Evolutionary conservation across 1,140 invertebrate species (phyloP), one percentile per base, ranked within the genome.

Genomic region (Scaptodrosophila lebanonensis): DNA sequence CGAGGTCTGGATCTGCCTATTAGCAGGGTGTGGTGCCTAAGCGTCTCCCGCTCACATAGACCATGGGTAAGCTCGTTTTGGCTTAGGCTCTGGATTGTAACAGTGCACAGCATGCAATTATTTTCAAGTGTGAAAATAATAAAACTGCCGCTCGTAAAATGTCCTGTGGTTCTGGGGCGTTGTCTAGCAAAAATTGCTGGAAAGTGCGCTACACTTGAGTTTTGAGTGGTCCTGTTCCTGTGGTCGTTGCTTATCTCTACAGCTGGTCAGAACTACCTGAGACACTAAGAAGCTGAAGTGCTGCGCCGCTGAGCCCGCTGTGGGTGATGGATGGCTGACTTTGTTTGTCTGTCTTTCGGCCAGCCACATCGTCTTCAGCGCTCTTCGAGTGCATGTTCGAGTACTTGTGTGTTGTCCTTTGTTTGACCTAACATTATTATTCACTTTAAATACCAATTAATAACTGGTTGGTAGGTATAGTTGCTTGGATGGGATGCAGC

Each of bases 371-470:
- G 32, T 4, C 27, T 29, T 9, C 9, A 5, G 9, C 5, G 27
- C 27, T 9, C n/a, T n/a, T n/a, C n/a, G n/a, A n/a, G n/a, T n/a
- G n/a, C n/a, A n/a, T n/a, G 50, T 56, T 79, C 75, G 66, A 75
- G 75, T 77, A 63, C 68, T 79, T 70, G 66, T 63, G 67, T 79
- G 68, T 66, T 3, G 35, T 73, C 76, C 69, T 62, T 79, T 73
- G 60, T 75, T 69, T 82, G 65, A 70, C 53, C 35, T 70, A 82
- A 75, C 75, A 77, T 77, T 77, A 77, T 77, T 77, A 73, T 82
- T 57, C 61, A 82, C 75, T 82, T 82, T 82, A 82, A 82, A 82
- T 82, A 82, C 75, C 75, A 82, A 82, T 82, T 82, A 82, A 82
- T 82, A 82, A 82, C 69, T 75, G 4, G 35, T 33, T 38, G 32